Evolutionary conservation across 2,888 invertebrate genomes (phyloP), one percentile per base, ranked within the genome.

Genomic region (Bursaphelenchus okinawaensis): DNA sequence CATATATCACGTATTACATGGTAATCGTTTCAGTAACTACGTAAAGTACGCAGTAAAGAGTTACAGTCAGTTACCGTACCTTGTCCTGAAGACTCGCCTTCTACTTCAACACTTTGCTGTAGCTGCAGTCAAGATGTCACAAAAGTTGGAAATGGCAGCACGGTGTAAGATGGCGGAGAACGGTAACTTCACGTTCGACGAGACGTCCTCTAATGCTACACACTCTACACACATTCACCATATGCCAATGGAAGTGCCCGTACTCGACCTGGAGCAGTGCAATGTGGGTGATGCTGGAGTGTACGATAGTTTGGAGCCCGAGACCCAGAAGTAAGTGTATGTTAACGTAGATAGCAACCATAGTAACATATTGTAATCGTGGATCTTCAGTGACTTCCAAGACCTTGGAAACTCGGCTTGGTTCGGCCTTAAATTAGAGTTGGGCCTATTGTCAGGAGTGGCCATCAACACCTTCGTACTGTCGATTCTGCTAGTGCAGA

Each of bases 51-150:
- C 52, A 8, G 72, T 78, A 16, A 71, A 71, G 23, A 70, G 70
- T 22, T 75, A 76, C 65, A 75, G 75, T 12, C 73, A 75, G 59
- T 62, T 80, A 29, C 80, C 80, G n/a, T 74, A 78, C 50, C 65
- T 80, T 3, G 80, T 80, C 7, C 59, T 80, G 22, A 81, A 78
- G 68, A 80, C 80, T 19, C 74, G 80, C 20, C 72, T 80, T 12
- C 66, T 80, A 8, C 72, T 80, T 12, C 80, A 80, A 63, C 80
- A 80, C 54, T 80, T 80, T 58, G 75, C 80, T 9, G 58, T 80
- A 50, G 80, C 80, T 20, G 72, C 80, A 50, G 76, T 80, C 52
- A 77, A 78, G 56, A 52, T 81, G 52, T 69, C 68, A 55, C 60
- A 66, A 40, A 75, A 74, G 60, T 55, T 80, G 24, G 69, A 78